phyloP scores from a whole-genome alignment of 2,888 invertebrate species.

The Tubulanus polymorphus region DNA sequence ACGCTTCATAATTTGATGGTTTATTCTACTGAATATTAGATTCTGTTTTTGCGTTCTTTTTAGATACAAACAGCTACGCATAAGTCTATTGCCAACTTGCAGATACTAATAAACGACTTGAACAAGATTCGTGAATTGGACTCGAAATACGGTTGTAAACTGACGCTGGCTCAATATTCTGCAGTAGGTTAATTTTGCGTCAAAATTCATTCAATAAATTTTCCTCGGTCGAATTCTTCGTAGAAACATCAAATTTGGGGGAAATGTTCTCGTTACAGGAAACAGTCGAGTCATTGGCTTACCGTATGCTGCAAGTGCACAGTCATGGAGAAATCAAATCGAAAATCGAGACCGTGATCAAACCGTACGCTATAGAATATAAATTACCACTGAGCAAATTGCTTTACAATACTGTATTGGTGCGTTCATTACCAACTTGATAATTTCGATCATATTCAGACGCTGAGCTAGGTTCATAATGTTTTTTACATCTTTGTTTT shows the following conservation, averaged over 20 bases:
- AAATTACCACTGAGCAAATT: too few relatives aligned
- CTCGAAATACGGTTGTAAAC: conserved; percentile 33
- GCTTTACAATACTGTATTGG: too few relatives aligned
- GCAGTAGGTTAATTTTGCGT: conserved; percentile 30
- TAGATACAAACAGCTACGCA: too few relatives aligned
- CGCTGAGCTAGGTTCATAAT: too few relatives aligned
- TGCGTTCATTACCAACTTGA: too few relatives aligned
- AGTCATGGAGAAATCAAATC: conserved; percentile 36
- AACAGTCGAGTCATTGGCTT: conserved; percentile 41
- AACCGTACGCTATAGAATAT: conserved; percentile 44
- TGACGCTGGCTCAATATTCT: conserved; percentile 34
- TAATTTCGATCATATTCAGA: too few relatives aligned
- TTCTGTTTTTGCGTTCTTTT: too few relatives aligned
- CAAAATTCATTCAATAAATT: not conserved
- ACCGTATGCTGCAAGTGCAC: conserved; percentile 45
- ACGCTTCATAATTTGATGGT: too few relatives aligned
- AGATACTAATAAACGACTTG: conserved; percentile 27
- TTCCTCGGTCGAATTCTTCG: not conserved
- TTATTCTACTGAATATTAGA: too few relatives aligned
- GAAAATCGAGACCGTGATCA: conserved; percentile 34
- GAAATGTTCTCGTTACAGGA: conserved; percentile 29
- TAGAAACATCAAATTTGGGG: not conserved
- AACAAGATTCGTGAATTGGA: conserved; percentile 33
- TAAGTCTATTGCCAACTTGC: too few relatives aligned
- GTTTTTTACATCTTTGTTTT: too few relatives aligned